Conservation (phyloP, 2,888 invertebrate genomes). For the Augochlorella aurata region DNA sequence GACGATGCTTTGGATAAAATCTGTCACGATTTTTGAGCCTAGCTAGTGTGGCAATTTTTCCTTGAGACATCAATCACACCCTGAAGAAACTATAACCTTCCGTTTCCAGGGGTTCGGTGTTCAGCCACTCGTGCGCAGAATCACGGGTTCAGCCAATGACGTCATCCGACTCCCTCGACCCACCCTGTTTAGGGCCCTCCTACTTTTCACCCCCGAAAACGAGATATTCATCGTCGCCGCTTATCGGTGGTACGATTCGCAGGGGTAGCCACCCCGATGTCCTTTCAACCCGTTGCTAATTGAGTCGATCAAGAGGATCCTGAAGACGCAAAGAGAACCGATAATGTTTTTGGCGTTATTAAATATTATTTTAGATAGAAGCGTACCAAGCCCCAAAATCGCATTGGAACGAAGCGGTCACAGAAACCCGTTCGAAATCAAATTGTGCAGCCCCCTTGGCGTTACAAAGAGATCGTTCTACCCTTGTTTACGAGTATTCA, state of each 20-base stretch:
- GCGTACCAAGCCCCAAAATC: too few species aligned
- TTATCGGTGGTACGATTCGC: slow-evolving; percentile 60
- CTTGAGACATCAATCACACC: neutral
- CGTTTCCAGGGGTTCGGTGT: neutral
- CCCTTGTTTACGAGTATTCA: neutral
- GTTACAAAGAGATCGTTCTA: neutral
- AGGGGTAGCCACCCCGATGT: slow-evolving; percentile 53
- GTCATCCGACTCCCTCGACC: slow-evolving; percentile 48
- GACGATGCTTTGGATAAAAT: neutral
- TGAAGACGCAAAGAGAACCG: too few species aligned
- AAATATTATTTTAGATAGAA: too few species aligned
- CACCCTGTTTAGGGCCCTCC: slow-evolving; percentile 67
- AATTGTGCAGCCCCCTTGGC: neutral
- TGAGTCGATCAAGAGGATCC: slow-evolving; percentile 15
- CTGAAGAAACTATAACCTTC: neutral
- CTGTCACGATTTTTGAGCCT: neutral
- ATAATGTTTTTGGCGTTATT: neutral
- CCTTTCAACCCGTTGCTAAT: slow-evolving; percentile 47
- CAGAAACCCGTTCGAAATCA: neutral
- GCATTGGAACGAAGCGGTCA: too few species aligned
- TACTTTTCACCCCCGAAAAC: slow-evolving; percentile 57
- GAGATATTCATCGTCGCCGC: slow-evolving; percentile 40
- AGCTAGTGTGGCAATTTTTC: neutral
- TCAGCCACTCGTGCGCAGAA: slow-evolving; percentile 62
- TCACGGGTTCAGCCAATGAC: slow-evolving; percentile 62